phyloP scores from a whole-genome alignment of 1,140 invertebrate species.

The Lepeophtheirus salmonis region DNA sequence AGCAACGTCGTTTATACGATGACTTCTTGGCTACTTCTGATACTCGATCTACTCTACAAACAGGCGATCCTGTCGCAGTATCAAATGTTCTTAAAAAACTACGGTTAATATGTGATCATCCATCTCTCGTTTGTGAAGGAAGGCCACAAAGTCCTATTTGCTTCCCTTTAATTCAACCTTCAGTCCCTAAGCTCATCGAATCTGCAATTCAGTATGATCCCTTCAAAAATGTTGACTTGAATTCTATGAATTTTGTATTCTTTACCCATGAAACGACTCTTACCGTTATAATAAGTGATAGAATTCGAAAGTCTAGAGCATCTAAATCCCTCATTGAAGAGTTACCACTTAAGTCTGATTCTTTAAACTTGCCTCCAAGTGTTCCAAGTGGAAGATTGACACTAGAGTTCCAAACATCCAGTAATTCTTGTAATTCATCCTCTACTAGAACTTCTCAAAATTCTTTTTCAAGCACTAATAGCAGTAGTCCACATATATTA shows the following conservation, averaged over 20 bases:
- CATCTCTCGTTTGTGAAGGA: not conserved
- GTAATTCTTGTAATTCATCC: not conserved
- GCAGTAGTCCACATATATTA: not conserved
- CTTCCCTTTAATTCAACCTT: not conserved
- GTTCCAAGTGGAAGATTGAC: not conserved
- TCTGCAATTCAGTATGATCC: slow-evolving; percentile 5
- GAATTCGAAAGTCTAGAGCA: slow-evolving; percentile 8
- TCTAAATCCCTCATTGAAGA: slow-evolving; percentile 12
- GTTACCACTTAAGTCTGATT: not conserved
- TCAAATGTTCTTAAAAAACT: not conserved
- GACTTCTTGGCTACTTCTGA: slow-evolving; percentile 1
- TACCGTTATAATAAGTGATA: slow-evolving; percentile 3
- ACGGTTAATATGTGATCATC: slow-evolving; percentile 15
- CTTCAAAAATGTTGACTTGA: slow-evolving; percentile 10
- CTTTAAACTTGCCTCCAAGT: not conserved
- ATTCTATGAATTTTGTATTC: slow-evolving; percentile 7
- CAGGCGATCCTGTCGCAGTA: not conserved
- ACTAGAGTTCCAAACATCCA: not conserved
- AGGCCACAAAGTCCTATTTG: not conserved
- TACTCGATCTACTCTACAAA: not conserved
- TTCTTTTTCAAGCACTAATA: not conserved
- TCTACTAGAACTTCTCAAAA: not conserved
- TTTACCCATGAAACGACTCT: slow-evolving; percentile 10
- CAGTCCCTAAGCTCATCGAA: not conserved
- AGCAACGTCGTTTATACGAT: slow-evolving; percentile 10